These are phyloP conservation scores for Trididemnum nubilum DNA, from an alignment of 23 tunicate species.

Conservation along the genomic window DNA sequence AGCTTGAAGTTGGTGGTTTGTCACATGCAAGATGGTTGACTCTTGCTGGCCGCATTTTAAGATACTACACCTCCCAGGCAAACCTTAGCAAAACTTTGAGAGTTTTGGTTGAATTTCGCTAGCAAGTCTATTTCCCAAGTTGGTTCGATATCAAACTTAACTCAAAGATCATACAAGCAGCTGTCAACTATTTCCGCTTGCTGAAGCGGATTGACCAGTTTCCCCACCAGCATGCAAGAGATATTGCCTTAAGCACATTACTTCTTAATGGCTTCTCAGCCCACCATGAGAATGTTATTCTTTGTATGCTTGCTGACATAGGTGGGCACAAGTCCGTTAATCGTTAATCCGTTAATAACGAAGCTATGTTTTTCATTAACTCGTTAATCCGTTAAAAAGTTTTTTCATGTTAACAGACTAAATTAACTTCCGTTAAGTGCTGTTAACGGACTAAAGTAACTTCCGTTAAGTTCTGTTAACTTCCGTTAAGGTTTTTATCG, in stretches of 20 bases:
- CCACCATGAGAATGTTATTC: conserved; percentile 36
- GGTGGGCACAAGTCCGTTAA: no score
- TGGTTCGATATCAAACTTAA: conserved; percentile 39
- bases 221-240: conserved; percentile 18
- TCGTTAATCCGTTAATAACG: no score
- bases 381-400: conserved; percentile 8
- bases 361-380: no score
- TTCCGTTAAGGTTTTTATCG: no score
- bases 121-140: conserved; percentile 19
- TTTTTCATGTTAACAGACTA: no score
- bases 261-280: conserved; percentile 21
- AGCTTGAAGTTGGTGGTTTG: conserved; percentile 33
- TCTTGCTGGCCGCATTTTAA: conserved; percentile 34
- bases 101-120: conserved; percentile 12
- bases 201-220: conserved; percentile 20
- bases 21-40: no score
- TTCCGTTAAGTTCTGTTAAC: no score
- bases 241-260: conserved; percentile 8
- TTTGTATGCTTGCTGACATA: conserved; percentile 32
- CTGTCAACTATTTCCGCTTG: conserved; percentile 27
- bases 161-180: not conserved
- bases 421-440: no score
- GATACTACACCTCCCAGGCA: conserved; percentile 7
- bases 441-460: no score
- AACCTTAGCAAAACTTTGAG: not conserved